Base-by-base conservation (phyloP, 2,888 invertebrate species). In the Neocrepidodera transversa region DNA sequence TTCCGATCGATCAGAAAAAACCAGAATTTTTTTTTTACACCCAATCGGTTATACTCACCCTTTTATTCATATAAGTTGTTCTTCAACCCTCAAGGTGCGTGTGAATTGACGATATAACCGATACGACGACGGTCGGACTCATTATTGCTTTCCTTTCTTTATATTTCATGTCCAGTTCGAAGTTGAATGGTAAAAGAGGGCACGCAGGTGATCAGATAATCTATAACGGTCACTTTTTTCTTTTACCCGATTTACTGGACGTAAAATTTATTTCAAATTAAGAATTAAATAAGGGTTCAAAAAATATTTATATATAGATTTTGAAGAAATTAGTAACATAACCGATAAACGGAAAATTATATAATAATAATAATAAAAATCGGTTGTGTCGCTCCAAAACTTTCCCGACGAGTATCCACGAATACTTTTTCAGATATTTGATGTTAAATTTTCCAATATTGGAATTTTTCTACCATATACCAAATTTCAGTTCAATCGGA, bases 191-290 rank as follows among this genome's bases (percentile, higher is more conserved):
- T 58, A 65, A n/a, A 65, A 58, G 45, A 65, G 59, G 53, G 23
- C 32, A 28, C 55, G 65, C 65, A 65, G 65, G 63, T 65, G 65
- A 65, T 63, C 62, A 60, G 65, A 65, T 65, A 63, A 65, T 65
- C 65, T 65, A 65, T 65, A 65, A 65, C 65, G 65, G 65, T 60
- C 63, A 50, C n/a, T n/a, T n/a, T n/a, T 47, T 54, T 16, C 17
- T 40, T 38, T 17, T 17, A 38, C 38, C 13, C 32, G 32, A 32
- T 32, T 4, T 32, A 32, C 30, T 50, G 61, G 58, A 58, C 61
- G 61, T 62, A n/a, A n/a, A n/a, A n/a, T n/a, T n/a, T n/a, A n/a
- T n/a, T n/a, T n/a, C n/a, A n/a, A n/a, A n/a, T n/a, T n/a, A n/a
- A n/a, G n/a, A n/a, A n/a, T n/a, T n/a, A n/a, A n/a, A n/a, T n/a